Evolutionary conservation across 2,888 invertebrate genomes (phyloP).

Genomic region (Ormyrus pomaceus): DNA sequence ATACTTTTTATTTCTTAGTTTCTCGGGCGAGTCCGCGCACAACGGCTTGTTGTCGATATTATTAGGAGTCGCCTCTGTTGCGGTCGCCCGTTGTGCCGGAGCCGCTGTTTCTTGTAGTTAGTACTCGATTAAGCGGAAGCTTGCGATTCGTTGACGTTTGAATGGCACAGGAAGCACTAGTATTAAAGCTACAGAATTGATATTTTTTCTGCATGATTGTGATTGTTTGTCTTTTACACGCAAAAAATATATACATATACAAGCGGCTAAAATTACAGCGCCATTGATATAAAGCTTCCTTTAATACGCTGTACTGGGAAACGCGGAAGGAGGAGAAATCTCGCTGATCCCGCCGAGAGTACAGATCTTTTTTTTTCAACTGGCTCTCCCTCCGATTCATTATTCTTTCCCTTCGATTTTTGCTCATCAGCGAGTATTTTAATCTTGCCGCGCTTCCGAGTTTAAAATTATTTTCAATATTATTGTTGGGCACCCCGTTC

Average conservation of each 20-base stretch:
- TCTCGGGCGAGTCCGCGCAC: conserved; percentile 6
- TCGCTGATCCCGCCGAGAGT: conserved; percentile 25
- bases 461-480: conserved; percentile 52
- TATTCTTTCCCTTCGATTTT: conserved; percentile 18
- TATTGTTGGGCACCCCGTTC: conserved; percentile 56
- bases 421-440: conserved; percentile 39
- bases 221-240: conserved; percentile 51
- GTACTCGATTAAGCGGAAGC: conserved; percentile 53
- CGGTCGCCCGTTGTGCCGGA: conserved; percentile 7
- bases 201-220: conserved; percentile 54
- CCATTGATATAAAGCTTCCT: conserved; percentile 52
- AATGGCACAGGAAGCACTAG: conserved; percentile 54
- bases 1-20: conserved; percentile 28
- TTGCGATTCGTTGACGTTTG: conserved; percentile 54
- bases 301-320: conserved; percentile 45
- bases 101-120: conserved; percentile 45
- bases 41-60: neutral
- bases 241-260: conserved; percentile 40
- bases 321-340: conserved; percentile 17
- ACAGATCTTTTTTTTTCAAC: conserved; percentile 16
- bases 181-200: conserved; percentile 46
- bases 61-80: neutral
- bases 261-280: conserved; percentile 45
- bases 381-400: neutral
- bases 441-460: conserved; percentile 44